Evolutionary conservation across 2,113 vertebrate species (phyloP).

Genomic region (Eublepharis macularius): DNA sequence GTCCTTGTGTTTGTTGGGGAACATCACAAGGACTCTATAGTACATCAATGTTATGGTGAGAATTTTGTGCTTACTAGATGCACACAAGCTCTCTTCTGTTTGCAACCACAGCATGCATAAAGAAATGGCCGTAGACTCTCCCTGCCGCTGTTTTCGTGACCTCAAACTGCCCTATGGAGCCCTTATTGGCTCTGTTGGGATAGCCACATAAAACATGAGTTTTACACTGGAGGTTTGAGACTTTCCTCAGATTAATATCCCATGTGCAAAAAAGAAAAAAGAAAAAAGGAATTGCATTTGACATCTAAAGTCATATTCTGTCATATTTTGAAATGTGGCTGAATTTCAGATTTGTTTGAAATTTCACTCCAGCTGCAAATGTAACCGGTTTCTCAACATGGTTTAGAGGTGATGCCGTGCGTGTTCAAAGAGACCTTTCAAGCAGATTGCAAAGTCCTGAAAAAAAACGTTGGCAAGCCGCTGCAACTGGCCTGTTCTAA

Average conservation of each 20-base stretch:
- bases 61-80: no score
- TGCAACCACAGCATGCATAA: no score
- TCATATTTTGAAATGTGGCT: not conserved
- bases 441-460: slow-evolving; percentile 7
- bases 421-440: slow-evolving; percentile 36
- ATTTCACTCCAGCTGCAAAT: not conserved
- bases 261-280: no score
- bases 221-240: not conserved
- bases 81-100: no score
- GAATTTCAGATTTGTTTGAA: not conserved
- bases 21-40: no score
- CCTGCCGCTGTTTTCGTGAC: no score
- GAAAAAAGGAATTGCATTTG: not conserved
- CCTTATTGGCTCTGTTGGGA: no score
- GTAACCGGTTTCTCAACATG: not conserved
- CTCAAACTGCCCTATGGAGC: no score
- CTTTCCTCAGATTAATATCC: not conserved
- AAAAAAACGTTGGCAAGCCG: slow-evolving; percentile 40
- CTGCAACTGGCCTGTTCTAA: slow-evolving; percentile 19
- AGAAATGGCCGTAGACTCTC: no score
- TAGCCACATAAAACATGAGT: no score
- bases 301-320: not conserved
- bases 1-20: no score
- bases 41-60: no score
- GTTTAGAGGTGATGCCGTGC: not conserved